Base-by-base conservation (phyloP, 2,797 vertebrate species). In the Acanthurus tractus region DNA sequence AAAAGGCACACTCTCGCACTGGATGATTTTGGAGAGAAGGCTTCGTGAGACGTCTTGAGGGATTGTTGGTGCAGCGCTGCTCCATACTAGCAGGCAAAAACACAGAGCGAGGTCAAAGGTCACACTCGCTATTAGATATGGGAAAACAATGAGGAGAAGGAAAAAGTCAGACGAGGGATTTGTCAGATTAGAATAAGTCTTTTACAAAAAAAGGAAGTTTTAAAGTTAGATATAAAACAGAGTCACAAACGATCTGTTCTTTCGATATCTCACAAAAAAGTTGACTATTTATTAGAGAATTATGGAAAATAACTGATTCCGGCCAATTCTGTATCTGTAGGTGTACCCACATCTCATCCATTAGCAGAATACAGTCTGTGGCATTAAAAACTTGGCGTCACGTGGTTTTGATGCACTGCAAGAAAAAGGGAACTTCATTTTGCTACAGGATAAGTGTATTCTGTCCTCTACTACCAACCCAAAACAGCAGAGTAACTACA, bases 1-100 rank as follows among this genome's bases (percentile, higher is more conserved):
- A 82, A 80, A 80, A 82, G 49, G 59, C 20, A 14, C 67, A 40
- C 44, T 54, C 44, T 7, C 64, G 58, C 13, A 10, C 63, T 62
- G 56, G 40, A 10, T 44, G 70, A 58, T 77, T 29, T 78, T 67
- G 76, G 74, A 83, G 69, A 58, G 46, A 67, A 17, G 36, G 9
- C 59, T 67, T 45, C 42, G 46, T 23, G 42, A 50, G 66, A 65
- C n/a, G 63, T 67, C 25, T 49, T 25, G 2, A 20, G 65, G 58
- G 49, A 73, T 56, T 49, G 54, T 58, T 44, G 59, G 50, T 46
- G 54, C 45, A 58, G 18, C 0, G 17, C 57, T 46, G 25, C 42
- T 70, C 9, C 15, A 57, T 34, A 23, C 9, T 34, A 59, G 34
- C 1, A 1, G 23, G 58, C 44, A 70, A 76, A 77, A 74, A 62